Evolutionary conservation across 2,113 vertebrate genomes (phyloP), one percentile per base, ranked within the genome.

Genomic region (Psittacula cyanocephala): DNA sequence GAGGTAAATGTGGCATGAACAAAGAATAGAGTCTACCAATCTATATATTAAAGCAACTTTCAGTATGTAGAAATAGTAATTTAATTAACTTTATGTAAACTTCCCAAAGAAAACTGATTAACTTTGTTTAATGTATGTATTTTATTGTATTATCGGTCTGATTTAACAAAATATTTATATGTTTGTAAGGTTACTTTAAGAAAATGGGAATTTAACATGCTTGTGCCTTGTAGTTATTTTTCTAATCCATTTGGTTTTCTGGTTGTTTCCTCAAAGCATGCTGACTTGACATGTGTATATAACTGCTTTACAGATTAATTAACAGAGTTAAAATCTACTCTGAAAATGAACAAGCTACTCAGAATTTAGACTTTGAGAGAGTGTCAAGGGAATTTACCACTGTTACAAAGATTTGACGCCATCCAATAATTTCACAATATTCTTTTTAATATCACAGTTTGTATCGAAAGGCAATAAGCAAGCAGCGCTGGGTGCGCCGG

Each of bases 221-320:
- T 39, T 5, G 0, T 44, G 52, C 81, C 86, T 87, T 64, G 63
- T 16, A 87, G 93, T 27, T 89, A 23, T 71, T 81, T 91, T 72
- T 74, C 37, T 50, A 79, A 57, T 71, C 44, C 7, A 0, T 50
- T 84, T 81, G 12, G 4, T 1, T 67, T 71, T 44, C 78, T 3
- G 52, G 53, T 23, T 22, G 35, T 39, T 89, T 22, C 50, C 72
- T 95, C 72, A 80, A 85, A 92, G 89, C 83, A 13, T 17, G 60
- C 50, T 6, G 41, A 60, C 33, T 92, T 59, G 59, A 83, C 83
- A 89, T 1, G 18, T 46, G 43, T 12, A 9, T 7, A 33, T 81
- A 93, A 91, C 86, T 90, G 64, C 92, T 86, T 84, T 78, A 59
- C 64, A 95, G 94, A 89, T 86, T 93, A 94, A 91, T 82, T 89